phyloP scores from a whole-genome alignment of 1,140 invertebrate genomes.

The Zelostemma sp. region DNA sequence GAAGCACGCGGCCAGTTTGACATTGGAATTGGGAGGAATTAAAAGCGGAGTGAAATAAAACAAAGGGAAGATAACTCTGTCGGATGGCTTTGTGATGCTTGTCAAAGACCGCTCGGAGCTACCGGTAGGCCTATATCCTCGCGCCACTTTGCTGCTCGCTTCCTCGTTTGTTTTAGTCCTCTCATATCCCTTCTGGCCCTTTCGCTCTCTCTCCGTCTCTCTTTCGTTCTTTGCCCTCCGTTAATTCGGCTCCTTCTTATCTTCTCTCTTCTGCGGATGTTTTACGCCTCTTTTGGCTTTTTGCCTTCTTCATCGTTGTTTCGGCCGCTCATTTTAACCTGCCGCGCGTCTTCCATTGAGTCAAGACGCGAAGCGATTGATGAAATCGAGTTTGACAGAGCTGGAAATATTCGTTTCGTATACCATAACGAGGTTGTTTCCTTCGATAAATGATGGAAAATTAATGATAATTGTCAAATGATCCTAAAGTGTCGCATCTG shows the following conservation, averaged over 20 bases:
- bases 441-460: no score
- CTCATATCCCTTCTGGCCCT: conserved; percentile 19
- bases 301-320: conserved; percentile 19
- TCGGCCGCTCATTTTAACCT: no score
- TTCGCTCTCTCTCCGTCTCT: neutral
- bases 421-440: no score
- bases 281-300: conserved; percentile 22
- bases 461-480: neutral
- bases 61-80: conserved; percentile 46
- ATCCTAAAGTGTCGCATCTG: conserved; percentile 6
- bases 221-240: conserved; percentile 1
- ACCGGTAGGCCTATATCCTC: conserved; percentile 7
- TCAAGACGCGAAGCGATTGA: neutral
- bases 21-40: conserved; percentile 58
- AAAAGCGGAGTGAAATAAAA: conserved; percentile 59
- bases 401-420: no score
- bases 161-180: conserved; percentile 29
- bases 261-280: conserved; percentile 12
- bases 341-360: neutral
- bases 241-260: conserved; percentile 11
- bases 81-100: conserved; percentile 56
- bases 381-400: neutral
- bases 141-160: conserved; percentile 9
- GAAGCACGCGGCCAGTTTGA: conserved; percentile 26
- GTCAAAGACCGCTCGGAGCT: conserved; percentile 39